phyloP scores from a whole-genome alignment of 1,140 invertebrate species.

The Tribolium castaneum region DNA sequence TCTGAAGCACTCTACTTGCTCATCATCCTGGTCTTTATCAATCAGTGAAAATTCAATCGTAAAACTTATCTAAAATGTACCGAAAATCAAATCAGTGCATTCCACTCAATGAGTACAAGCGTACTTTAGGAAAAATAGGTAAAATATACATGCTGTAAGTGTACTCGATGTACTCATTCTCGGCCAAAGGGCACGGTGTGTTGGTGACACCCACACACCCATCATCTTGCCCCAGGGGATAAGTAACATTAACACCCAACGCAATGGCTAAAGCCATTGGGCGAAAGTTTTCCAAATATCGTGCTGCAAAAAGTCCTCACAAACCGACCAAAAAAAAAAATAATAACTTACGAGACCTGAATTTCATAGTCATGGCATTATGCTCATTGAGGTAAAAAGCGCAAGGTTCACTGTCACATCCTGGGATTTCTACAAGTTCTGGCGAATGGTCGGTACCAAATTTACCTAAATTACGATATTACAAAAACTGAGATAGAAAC shows the following conservation, averaged over 20 bases:
- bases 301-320: background rate
- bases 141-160: constrained; percentile 36
- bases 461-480: background rate
- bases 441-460: background rate
- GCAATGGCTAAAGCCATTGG: constrained; percentile 40
- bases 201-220: constrained; percentile 47
- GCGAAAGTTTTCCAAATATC: constrained; percentile 20
- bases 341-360: background rate
- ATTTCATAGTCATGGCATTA: background rate
- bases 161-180: constrained; percentile 45
- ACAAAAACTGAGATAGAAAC: background rate
- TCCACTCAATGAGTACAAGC: background rate
- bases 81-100: background rate
- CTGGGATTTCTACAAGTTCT: background rate
- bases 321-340: background rate
- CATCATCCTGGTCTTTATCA: background rate
- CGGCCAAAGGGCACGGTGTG: constrained; percentile 48
- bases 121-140: constrained; percentile 38
- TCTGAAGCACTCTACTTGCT: constrained; percentile 2
- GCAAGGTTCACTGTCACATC: background rate
- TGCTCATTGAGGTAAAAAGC: background rate
- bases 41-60: background rate
- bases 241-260: constrained; percentile 42
- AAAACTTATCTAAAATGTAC: background rate
- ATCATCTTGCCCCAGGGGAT: constrained; percentile 46